phyloP scores from a whole-genome alignment of 2,888 invertebrate species.

The Adelognathus sp. region DNA sequence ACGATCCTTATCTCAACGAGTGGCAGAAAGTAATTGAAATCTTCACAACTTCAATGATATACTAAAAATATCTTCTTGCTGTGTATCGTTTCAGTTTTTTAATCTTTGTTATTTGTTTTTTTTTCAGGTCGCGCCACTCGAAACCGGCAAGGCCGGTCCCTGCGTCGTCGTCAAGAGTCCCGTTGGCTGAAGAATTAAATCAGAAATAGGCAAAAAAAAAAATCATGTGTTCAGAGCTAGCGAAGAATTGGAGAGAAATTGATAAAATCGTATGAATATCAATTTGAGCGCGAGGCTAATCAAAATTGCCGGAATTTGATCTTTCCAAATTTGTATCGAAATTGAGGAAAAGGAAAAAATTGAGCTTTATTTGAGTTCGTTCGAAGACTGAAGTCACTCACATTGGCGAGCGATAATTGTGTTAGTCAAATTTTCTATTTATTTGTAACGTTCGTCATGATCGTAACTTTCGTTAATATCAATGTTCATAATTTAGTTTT shows the following conservation, averaged over 20 bases:
- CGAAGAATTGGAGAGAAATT: neutral
- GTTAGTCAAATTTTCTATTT: constrained; percentile 31
- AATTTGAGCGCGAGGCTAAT: constrained; percentile 10
- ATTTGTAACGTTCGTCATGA: constrained; percentile 10
- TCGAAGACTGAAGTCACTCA: constrained; percentile 32
- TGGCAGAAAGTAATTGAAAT: constrained; percentile 84
- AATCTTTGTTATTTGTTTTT: constrained; percentile 12
- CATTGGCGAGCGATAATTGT: neutral
- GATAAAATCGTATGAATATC: neutral
- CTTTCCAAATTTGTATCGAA: neutral
- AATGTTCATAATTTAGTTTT: neutral
- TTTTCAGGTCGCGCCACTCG: constrained; percentile 87
- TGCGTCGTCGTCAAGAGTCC: constrained; percentile 86
- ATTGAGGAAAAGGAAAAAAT: neutral
- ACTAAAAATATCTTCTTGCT: neutral
- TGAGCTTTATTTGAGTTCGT: neutral
- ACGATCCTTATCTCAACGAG: constrained; percentile 91
- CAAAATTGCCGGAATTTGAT: neutral
- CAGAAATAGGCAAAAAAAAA: neutral
- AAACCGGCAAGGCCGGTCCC: constrained; percentile 93
- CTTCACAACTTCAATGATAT: neutral
- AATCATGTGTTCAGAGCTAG: neutral
- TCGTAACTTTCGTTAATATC: neutral
- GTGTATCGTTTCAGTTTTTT: neutral
- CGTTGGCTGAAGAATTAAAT: constrained; percentile 54